Evolutionary conservation across 2,113 vertebrate species (phyloP), one percentile per base, ranked within the genome.

Genomic region (Athene noctua): DNA sequence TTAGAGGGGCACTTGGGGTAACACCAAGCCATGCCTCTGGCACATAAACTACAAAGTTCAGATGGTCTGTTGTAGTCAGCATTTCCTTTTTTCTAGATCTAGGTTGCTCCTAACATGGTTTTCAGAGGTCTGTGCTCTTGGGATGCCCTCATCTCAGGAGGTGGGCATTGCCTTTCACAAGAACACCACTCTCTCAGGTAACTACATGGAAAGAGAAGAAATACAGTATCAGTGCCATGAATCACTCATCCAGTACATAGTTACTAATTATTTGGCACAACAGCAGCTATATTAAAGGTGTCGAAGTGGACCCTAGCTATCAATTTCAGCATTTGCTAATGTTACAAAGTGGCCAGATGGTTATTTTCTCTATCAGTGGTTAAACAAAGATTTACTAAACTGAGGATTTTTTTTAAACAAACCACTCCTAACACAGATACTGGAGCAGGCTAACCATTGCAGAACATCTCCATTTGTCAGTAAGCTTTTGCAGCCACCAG

Each of bases 391-490:
- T 72, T 61, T 94, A 77, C 51, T 40, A 91, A 88, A 61, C 5
- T 51, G 36, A 47, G 46, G 51, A 17, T 65, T 80, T 70, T 73
- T 73, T 88, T 77, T 13, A 40, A 87, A 85, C 51, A 85, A 79
- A 92, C 54, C 23, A 30, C 34, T 87, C 17, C 81, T 86, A 62
- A 62, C 0, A 1, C 27, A 82, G 57, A 58, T 47, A 15, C 54
- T 62, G 86, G 62, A 73, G 58, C 40, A 52, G 49, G 4, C 52
- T 85, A 79, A 67, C 57, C 81, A 34, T 59, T 74, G 52, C 66
- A 78, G 90, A 92, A 90, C 55, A 66, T 88, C 71, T 94, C 82
- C 36, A 34, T 94, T 94, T 90, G 58, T 90, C 92, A 86, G 46
- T 44, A 52, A 70, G 82, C 49, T 92, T 95, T 92, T 90, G 51